These are phyloP conservation scores for Chloroceryle inda DNA, from an alignment of 2,797 vertebrate genomes.

Conservation along the genomic window DNA sequence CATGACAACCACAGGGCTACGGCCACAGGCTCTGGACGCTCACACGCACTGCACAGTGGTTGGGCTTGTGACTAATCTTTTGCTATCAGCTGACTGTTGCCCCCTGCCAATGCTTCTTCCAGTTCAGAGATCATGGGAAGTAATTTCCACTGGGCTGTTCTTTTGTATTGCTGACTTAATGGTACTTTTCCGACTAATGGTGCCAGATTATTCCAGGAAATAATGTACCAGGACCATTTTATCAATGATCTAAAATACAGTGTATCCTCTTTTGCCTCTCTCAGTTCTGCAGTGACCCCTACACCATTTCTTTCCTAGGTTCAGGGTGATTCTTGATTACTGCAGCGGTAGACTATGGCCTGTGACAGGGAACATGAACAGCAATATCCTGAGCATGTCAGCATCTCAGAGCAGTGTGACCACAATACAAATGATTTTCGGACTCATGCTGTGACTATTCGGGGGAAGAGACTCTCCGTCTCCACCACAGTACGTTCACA, in stretches of 20 bases:
- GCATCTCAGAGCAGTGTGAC: background rate
- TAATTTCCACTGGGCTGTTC: background rate
- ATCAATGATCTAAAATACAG: background rate
- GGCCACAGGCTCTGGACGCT: rapidly evolving
- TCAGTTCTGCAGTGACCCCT: background rate
- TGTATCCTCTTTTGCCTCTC: background rate
- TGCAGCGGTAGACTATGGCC: background rate
- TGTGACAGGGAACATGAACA: background rate
- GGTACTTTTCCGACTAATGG: background rate
- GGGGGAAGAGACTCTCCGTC: background rate
- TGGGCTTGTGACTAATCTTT: background rate
- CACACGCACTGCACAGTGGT: background rate
- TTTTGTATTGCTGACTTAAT: background rate
- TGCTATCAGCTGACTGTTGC: background rate
- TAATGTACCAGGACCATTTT: background rate
- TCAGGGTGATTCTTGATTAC: background rate
- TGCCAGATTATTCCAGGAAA: background rate
- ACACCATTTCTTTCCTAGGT: background rate
- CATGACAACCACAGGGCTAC: background rate
- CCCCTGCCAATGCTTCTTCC: background rate
- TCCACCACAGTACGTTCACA: background rate
- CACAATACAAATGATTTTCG: background rate
- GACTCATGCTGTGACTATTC: background rate
- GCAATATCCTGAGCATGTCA: background rate
- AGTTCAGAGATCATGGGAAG: background rate